Base-by-base conservation (phyloP, 1,140 invertebrate genomes). In the Nixonia krombeini region DNA sequence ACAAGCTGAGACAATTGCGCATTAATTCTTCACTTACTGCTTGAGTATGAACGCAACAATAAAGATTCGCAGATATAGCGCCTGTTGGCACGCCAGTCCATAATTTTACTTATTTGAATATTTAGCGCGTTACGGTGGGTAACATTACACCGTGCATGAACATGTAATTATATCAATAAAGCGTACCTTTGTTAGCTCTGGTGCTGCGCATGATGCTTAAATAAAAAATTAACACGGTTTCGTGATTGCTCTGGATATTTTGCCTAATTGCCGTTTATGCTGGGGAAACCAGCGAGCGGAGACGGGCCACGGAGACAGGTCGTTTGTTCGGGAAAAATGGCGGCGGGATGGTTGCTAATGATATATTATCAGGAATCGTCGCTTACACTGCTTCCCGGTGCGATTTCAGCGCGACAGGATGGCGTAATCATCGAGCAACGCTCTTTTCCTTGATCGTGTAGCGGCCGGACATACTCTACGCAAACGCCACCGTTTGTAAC, bases 51-150 rank as follows among this genome's bases (percentile, higher is more conserved):
- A 52, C 46, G 21, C 47, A 69, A 69, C 62, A 69, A 69, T 66
- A 69, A 68, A 72, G 65, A 72, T 69, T 66, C 44, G 10, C 52
- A 65, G 70, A 72, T 72, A 72, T 28, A 37, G 37, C 28, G 29
- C 12, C 21, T 37, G 21, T 16, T 40, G 45, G 46, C 35, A 49
- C 18, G 59, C 56, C 28, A 55, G 37, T 52, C 46, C 42, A 67
- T 69, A 68, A 75, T 75, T 75, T 70, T 29, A 75, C 61, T 68
- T 63, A 75, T 75, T 75, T 72, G 67, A 75, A 75, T 75, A 72
- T 62, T 58, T 49, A 59, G 67, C 59, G 62, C 62, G 62, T 73
- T 69, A 66, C 70, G 51, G 40, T 62, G 52, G 16, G 38, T 57
- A 61, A 46, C 41, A 31, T 55, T 64, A 55, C 42, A 41, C 45